A percentile compares a stretch with the other conserved stretches of the same genome.
These are phyloP conservation scores for Phymatocera aterrima DNA, from an alignment of 2,888 invertebrate species.

Conservation along the genomic window DNA sequence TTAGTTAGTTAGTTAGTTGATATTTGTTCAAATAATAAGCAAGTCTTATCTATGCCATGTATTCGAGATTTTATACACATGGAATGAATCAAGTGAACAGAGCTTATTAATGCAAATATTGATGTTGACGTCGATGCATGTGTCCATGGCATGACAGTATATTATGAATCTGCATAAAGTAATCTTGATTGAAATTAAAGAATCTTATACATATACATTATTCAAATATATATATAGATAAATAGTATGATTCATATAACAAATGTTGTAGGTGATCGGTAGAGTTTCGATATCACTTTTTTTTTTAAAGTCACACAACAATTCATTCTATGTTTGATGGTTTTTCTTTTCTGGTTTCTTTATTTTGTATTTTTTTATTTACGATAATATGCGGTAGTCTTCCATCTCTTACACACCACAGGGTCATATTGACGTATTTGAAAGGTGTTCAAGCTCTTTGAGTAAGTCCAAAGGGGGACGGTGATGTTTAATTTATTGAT, in stretches of 20 bases:
- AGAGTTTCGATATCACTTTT: constrained; percentile 21
- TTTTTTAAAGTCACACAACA: constrained; percentile 30
- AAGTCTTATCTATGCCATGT: not conserved
- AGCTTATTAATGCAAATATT: not conserved
- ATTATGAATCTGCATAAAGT: not conserved
- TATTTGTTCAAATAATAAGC: not conserved
- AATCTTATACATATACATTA: constrained; percentile 39
- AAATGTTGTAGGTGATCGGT: not conserved
- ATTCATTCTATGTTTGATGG: not conserved
- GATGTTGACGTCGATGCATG: not conserved
- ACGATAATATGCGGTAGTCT: constrained; percentile 30
- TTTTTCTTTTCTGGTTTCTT: not conserved
- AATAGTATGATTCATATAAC: constrained; percentile 37
- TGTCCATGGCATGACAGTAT: constrained; percentile 25
- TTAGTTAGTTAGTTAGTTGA: too few species aligned
- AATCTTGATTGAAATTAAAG: constrained; percentile 5
- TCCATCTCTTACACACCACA: constrained; percentile 16
- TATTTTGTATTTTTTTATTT: not conserved
- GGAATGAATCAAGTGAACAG: not conserved
- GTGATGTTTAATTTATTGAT: constrained; percentile 18
- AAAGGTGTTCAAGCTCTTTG: constrained; percentile 23
- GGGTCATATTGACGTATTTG: constrained; percentile 16
- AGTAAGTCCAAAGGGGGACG: constrained; percentile 36
- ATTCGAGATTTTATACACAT: not conserved
- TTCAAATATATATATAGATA: constrained; percentile 7